phyloP scores from a whole-genome alignment of 2,113 vertebrate species.

The Ailuropoda melanoleuca region DNA sequence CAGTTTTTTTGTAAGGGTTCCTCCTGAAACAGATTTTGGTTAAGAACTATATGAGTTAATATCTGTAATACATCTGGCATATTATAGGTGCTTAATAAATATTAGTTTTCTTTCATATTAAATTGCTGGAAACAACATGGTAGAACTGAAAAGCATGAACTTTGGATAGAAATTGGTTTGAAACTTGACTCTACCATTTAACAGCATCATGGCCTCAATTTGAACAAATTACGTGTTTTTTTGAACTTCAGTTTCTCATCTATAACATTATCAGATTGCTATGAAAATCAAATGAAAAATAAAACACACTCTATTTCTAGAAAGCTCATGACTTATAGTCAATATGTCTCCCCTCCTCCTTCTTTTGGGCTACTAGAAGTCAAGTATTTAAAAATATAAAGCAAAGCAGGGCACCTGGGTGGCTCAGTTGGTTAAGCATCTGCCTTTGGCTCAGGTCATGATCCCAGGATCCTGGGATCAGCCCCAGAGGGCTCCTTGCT shows the following conservation, averaged over 20 bases:
- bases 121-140: not conserved
- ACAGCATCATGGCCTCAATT: not conserved
- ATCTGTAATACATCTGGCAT: not conserved
- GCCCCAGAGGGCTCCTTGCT: not conserved
- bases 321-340: not conserved
- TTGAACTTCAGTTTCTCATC: not conserved
- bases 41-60: not conserved
- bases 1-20: not conserved
- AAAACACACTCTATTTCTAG: not conserved
- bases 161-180: not conserved
- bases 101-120: not conserved
- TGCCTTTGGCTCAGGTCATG: not conserved
- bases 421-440: not conserved
- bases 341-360: not conserved
- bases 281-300: not conserved
- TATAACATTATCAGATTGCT: not conserved
- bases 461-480: not conserved
- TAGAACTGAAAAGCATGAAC: not conserved
- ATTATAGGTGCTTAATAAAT: not conserved
- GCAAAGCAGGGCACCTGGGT: not conserved
- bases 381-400: not conserved
- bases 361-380: not conserved
- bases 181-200: not conserved
- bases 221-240: not conserved
- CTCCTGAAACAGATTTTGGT: not conserved